Evolutionary conservation across 2,113 vertebrate species (phyloP), one percentile per base, ranked within the genome.

Genomic region (Sylvietta virens): DNA sequence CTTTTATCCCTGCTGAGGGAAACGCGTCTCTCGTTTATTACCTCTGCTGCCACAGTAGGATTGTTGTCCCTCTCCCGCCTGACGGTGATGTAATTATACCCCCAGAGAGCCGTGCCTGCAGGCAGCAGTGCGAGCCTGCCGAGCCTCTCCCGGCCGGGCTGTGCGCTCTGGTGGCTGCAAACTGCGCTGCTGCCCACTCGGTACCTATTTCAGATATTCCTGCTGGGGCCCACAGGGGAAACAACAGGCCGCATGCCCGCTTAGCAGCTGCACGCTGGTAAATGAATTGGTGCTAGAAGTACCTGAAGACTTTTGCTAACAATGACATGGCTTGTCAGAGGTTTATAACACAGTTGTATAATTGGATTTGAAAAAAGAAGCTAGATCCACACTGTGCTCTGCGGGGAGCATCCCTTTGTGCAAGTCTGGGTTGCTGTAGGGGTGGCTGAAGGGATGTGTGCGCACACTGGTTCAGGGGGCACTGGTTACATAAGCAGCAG

Each of bases 221-320:
- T 74, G 53, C 64, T 76, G 80, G 13, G 45, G 27, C 37, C 71
- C n/a, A 35, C 5, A 8, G 40, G 54, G 69, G 45, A 70, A 79
- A 81, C 44, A 70, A 44, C 18, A 33, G 77, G 48, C 57, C 51
- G 27, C 24, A 16, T 17, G 60, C 60, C 67, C 39, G 64, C 47
- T 83, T 83, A 88, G 70, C 45, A 84, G 80, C 86, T 82, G 57
- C 86, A 21, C 39, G 80, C 82, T 94, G 64, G 8, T 88, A 90
- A 81, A 94, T 81, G 21, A 74, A 65, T 57, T 67, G 44, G 35
- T n/a, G 39, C 60, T 45, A 51, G 33, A 66, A 73, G 50, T 18
- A 94, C 30, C 40, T 80, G 65, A 90, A 88, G 53, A 74, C 14
- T 86, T 96, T 35, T 89, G 47, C 44, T 89, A 50, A 64, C 48